These are phyloP conservation scores for Luperina nickerlii DNA, from an alignment of 2,888 invertebrate genomes.

Conservation along the genomic window DNA sequence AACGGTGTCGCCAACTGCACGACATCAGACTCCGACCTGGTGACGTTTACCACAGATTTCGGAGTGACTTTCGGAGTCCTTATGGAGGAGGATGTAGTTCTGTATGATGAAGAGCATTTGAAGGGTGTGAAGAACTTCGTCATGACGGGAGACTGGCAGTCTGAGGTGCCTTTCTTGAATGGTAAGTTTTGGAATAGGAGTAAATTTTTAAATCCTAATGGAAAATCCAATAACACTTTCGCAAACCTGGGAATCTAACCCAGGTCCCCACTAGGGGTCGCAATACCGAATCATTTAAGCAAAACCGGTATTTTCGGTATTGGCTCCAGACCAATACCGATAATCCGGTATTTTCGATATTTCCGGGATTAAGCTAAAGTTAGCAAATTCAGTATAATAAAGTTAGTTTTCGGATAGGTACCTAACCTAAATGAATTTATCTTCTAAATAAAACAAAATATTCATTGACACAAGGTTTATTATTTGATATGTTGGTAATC, in stretches of 20 bases:
- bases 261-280: too few species aligned
- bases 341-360: too few species aligned
- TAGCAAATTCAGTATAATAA: too few species aligned
- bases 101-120: conserved; percentile 66
- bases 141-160: conserved; percentile 70
- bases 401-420: too few species aligned
- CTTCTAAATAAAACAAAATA: too few species aligned
- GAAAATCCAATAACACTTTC: not conserved
- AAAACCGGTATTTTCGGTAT: too few species aligned
- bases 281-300: too few species aligned
- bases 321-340: too few species aligned
- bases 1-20: conserved; percentile 74
- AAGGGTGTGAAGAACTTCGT: conserved; percentile 76
- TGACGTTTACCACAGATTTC: conserved; percentile 81
- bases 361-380: too few species aligned
- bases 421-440: too few species aligned
- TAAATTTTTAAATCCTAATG: not conserved
- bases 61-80: conserved; percentile 80
- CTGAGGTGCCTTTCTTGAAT: conserved; percentile 72
- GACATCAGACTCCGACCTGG: conserved; percentile 57
- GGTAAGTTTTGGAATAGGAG: conserved; percentile 69
- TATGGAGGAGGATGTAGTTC: conserved; percentile 81
- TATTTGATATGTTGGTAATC: too few species aligned
- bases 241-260: not conserved
- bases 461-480: too few species aligned